Percentiles rank a stretch among this genome's conserved stretches.
Evolutionary conservation across 2,113 vertebrate species (phyloP).

Genomic region (Urocitellus parryii): DNA sequence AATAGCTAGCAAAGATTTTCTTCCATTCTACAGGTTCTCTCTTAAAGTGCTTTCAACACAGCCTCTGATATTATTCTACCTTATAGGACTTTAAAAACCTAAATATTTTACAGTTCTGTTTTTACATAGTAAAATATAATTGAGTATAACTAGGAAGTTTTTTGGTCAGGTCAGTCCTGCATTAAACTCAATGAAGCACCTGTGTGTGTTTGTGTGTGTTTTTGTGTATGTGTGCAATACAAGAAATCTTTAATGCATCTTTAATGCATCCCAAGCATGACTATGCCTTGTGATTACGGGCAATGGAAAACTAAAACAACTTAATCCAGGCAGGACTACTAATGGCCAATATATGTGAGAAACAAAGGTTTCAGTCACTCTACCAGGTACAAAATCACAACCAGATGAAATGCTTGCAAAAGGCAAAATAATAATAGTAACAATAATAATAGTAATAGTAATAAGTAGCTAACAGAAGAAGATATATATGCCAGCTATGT

Average conservation of each 20-base stretch:
- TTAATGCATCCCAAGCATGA: not conserved
- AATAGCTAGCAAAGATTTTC: too few relatives aligned
- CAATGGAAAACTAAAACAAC: not conserved
- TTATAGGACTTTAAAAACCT: not conserved
- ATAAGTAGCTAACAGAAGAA: not conserved
- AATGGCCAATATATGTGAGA: not conserved
- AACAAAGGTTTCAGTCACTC: not conserved
- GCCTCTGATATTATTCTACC: not conserved
- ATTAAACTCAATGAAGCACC: constrained; percentile 2
- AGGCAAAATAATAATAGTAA: not conserved
- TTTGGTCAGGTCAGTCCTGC: not conserved
- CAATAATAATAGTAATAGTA: not conserved
- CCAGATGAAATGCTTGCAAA: not conserved
- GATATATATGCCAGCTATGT: not conserved
- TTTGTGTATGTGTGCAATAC: not conserved
- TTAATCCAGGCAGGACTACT: not conserved
- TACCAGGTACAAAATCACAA: not conserved
- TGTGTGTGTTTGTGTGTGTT: not conserved
- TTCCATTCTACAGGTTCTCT: too few relatives aligned
- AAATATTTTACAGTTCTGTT: not conserved
- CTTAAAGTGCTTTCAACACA: not conserved
- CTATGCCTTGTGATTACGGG: not conserved
- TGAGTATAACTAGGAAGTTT: too few relatives aligned
- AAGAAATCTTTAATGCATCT: not conserved
- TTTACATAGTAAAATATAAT: constrained; percentile 40